Evolutionary conservation across 2,797 vertebrate species (phyloP).

Genomic region (Myotis findleyi): DNA sequence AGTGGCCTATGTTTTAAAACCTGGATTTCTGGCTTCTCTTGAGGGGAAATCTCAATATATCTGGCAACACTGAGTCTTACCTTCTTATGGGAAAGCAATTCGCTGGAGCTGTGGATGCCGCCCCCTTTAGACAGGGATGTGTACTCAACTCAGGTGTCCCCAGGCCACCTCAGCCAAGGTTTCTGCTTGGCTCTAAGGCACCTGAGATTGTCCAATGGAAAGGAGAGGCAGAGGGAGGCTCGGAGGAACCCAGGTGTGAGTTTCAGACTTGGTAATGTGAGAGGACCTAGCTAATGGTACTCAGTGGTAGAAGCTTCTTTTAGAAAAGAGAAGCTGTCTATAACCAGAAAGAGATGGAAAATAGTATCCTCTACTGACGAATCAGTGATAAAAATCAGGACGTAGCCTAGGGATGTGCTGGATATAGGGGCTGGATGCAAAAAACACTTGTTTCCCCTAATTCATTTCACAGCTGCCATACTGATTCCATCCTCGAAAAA

Average conservation of each 20-base stretch:
- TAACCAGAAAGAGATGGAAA: background rate
- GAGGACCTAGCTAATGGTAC: background rate
- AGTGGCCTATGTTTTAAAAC: slow-evolving; percentile 21
- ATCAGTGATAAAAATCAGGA: background rate
- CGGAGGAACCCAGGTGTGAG: background rate
- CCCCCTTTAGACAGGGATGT: background rate
- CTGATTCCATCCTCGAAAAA: background rate
- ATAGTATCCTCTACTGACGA: background rate
- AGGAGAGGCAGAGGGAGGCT: background rate
- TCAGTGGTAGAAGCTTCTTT: background rate
- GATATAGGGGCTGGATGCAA: rapidly evolving
- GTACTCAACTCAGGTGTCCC: background rate
- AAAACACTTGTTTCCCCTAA: background rate
- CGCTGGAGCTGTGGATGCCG: background rate
- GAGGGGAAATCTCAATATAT: background rate
- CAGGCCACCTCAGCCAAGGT: background rate
- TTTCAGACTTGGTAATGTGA: background rate
- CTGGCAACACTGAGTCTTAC: background rate
- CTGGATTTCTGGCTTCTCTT: slow-evolving; percentile 8
- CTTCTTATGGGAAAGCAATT: background rate
- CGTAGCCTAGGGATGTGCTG: background rate
- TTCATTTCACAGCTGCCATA: background rate
- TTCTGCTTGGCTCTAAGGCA: background rate
- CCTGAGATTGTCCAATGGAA: background rate
- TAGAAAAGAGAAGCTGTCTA: background rate